These are phyloP conservation scores for Epicauta chinensis DNA, from an alignment of 1,140 invertebrate species.

Conservation along the genomic window DNA sequence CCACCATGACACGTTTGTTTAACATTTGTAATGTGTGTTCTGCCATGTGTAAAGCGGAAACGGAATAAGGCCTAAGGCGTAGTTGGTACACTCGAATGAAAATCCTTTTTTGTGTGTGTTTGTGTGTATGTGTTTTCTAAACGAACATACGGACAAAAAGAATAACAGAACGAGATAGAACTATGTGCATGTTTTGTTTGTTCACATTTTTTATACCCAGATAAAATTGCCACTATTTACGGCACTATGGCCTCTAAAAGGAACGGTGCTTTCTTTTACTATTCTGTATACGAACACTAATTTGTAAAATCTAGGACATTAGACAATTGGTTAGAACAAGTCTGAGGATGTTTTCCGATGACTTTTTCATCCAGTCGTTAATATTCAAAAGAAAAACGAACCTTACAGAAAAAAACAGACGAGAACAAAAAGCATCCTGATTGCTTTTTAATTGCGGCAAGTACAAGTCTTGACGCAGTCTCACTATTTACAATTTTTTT, in stretches of 20 bases:
- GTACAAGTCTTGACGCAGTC: too few relatives aligned
- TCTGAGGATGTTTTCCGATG: not conserved
- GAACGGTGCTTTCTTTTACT: conserved; percentile 6
- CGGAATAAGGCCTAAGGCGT: conserved; percentile 34
- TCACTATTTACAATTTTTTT: too few relatives aligned
- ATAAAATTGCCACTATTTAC: conserved; percentile 20
- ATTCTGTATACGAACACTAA: not conserved
- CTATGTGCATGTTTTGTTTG: not conserved
- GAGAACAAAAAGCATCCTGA: not conserved
- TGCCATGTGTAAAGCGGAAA: conserved; percentile 42
- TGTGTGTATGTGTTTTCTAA: too few relatives aligned
- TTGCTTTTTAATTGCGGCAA: conserved; percentile 13
- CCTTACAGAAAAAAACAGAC: not conserved
- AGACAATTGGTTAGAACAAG: not conserved
- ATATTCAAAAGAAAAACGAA: conserved; percentile 4
- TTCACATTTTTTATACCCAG: conserved; percentile 26
- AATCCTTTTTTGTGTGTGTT: conserved; percentile 34
- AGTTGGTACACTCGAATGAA: conserved; percentile 28
- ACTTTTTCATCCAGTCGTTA: not conserved
- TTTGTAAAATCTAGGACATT: not conserved
- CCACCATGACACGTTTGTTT: conserved; percentile 18
- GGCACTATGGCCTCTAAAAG: not conserved
- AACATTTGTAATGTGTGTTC: conserved; percentile 40
- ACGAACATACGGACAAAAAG: not conserved
- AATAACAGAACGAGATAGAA: not conserved